Evolutionary conservation across 2,797 vertebrate genomes (phyloP).

Genomic region (Thamnophis elegans): DNA sequence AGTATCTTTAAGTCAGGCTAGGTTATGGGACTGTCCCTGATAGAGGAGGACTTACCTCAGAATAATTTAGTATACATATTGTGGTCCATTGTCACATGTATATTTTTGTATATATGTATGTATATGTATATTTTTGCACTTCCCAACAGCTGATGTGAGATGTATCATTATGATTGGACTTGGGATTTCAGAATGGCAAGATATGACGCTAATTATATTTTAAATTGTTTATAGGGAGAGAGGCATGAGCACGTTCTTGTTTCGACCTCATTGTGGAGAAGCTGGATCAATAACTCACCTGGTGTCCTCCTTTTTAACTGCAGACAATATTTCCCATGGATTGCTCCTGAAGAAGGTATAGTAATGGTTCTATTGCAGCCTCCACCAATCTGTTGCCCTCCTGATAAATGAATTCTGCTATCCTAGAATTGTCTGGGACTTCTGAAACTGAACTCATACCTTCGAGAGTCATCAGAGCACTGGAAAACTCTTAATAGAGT

Average conservation of each 20-base stretch:
- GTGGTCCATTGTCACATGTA: not conserved
- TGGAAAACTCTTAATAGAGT: not conserved
- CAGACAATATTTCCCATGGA: constrained; percentile 97
- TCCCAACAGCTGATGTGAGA: not conserved
- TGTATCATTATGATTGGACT: not conserved
- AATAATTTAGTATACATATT: not conserved
- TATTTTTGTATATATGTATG: no score
- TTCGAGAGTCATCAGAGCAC: not conserved
- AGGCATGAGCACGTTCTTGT: constrained; percentile 92
- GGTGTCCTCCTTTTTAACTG: constrained; percentile 91
- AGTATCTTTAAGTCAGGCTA: not conserved
- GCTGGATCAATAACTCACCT: constrained; percentile 96
- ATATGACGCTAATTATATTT: constrained; percentile 18
- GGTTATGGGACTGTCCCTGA: not conserved
- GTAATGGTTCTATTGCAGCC: not conserved
- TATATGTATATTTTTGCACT: no score
- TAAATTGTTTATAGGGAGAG: constrained; percentile 78
- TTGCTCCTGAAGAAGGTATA: constrained; percentile 94
- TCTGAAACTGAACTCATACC: not conserved
- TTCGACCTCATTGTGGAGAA: constrained; percentile 95
- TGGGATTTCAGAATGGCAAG: not conserved
- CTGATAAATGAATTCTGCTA: not conserved
- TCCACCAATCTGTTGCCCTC: not conserved
- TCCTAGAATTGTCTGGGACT: not conserved
- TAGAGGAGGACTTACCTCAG: not conserved